A percentile compares a stretch with the other conserved stretches of the same genome.
These are phyloP conservation scores for Nysson spinosus DNA, from an alignment of 2,888 invertebrate genomes.

Conservation along the genomic window DNA sequence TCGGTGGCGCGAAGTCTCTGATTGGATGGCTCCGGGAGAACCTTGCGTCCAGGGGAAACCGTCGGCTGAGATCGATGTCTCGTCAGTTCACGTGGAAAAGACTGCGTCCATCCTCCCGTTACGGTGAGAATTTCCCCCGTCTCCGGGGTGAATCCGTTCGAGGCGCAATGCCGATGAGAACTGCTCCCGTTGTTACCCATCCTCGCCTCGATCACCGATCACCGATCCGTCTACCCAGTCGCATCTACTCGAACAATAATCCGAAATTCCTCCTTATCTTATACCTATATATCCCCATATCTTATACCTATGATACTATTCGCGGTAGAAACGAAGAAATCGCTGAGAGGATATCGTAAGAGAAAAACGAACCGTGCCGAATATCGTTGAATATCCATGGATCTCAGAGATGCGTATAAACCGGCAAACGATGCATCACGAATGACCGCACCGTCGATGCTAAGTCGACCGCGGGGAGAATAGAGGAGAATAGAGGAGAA, in stretches of 20 bases:
- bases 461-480: conserved; percentile 54
- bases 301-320: too few species aligned
- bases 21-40: conserved; percentile 84
- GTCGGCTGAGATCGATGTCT: conserved; percentile 64
- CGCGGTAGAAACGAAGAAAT: too few species aligned
- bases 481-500: conserved; percentile 7
- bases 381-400: too few species aligned
- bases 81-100: conserved; percentile 68
- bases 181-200: conserved; percentile 71
- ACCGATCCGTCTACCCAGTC: conserved; percentile 9
- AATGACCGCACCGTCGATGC: conserved; percentile 66
- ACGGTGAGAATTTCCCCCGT: too few species aligned
- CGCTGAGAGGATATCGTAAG: too few species aligned
- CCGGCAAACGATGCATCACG: conserved; percentile 68
- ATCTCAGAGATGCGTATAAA: conserved; percentile 56
- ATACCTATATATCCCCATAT: too few species aligned
- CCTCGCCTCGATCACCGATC: conserved; percentile 22
- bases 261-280: conserved; percentile 40
- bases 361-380: too few species aligned
- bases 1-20: conserved; percentile 87
- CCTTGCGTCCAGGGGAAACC: conserved; percentile 80
- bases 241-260: too few species aligned
- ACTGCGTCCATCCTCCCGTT: conserved; percentile 72
- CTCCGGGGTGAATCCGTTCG: conserved; percentile 48
- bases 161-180: conserved; percentile 47